Conservation (phyloP, 2,113 vertebrate genomes). For the Nyctereutes procyonoides region DNA sequence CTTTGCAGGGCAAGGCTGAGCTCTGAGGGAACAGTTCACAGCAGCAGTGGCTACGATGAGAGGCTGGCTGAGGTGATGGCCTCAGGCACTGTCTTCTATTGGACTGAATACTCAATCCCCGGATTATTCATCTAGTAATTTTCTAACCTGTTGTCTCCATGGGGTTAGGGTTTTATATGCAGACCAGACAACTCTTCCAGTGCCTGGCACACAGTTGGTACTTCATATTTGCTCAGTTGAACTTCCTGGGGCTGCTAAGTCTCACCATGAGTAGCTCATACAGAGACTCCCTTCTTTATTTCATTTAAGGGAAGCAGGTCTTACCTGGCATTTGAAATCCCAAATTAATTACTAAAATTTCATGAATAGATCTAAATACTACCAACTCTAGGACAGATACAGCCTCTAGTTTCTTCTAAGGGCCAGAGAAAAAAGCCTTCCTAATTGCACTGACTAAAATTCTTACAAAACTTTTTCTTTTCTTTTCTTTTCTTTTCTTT, state of each 20-base stretch:
- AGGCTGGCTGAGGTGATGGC: not conserved
- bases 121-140: not conserved
- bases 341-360: not conserved
- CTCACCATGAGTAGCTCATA: not conserved
- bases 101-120: not conserved
- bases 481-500: not conserved
- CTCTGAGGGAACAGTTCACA: not conserved
- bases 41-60: not conserved
- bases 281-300: not conserved
- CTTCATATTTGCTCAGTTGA: not conserved
- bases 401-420: not conserved
- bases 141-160: not conserved
- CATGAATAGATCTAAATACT: not conserved
- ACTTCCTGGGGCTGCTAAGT: not conserved
- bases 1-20: not conserved
- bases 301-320: not conserved
- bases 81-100: not conserved
- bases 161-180: not conserved
- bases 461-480: not conserved
- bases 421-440: not conserved
- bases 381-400: not conserved
- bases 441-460: not conserved
- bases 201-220: not conserved
- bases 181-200: not conserved
- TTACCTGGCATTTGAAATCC: not conserved